Percentiles rank a stretch among this genome's conserved stretches.
phyloP scores from a whole-genome alignment of 2,888 invertebrate species.

The Scaptomyza cyrtandrae region DNA sequence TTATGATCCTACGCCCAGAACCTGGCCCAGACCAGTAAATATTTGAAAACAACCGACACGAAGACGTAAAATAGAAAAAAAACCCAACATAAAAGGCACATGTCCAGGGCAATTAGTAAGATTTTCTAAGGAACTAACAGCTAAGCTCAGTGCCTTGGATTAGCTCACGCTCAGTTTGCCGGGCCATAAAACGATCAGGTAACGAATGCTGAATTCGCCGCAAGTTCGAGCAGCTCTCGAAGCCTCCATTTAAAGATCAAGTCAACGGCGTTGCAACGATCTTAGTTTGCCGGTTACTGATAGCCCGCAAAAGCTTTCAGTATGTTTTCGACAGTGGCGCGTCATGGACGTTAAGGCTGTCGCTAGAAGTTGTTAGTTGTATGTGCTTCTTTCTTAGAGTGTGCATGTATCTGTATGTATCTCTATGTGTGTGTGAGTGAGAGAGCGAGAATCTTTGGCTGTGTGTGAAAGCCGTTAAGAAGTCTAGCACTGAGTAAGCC shows the following conservation, averaged over 20 bases:
- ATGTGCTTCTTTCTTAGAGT: conserved; percentile 31
- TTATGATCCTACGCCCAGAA: conserved; percentile 23
- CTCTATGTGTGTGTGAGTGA: conserved; percentile 25
- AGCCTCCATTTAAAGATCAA: conserved; percentile 43
- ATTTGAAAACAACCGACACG: conserved; percentile 47
- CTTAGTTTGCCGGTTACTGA: conserved; percentile 34
- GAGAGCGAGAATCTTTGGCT: conserved; percentile 21
- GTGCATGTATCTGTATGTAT: conserved; percentile 12
- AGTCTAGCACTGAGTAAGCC: conserved; percentile 57
- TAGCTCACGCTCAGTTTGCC: conserved; percentile 42
- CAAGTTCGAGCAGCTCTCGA: conserved; percentile 30
- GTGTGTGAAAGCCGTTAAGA: conserved; percentile 74
- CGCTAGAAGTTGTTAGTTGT: conserved; percentile 44
- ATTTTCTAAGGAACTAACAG: conserved; percentile 53
- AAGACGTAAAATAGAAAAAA: conserved; percentile 24
- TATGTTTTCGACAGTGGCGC: conserved; percentile 70
- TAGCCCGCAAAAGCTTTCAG: conserved; percentile 55
- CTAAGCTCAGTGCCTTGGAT: conserved; percentile 52
- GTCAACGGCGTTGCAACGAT: conserved; percentile 50
- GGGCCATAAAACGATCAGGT: conserved; percentile 33
- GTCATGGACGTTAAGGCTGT: conserved; percentile 63
- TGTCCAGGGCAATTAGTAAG: conserved; percentile 55
- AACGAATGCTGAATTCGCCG: conserved; percentile 49
- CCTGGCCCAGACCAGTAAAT: conserved; percentile 40
- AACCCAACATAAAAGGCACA: conserved; percentile 52